These are phyloP conservation scores for Musca domestica DNA, from an alignment of 1,140 invertebrate species.

Conservation along the genomic window DNA sequence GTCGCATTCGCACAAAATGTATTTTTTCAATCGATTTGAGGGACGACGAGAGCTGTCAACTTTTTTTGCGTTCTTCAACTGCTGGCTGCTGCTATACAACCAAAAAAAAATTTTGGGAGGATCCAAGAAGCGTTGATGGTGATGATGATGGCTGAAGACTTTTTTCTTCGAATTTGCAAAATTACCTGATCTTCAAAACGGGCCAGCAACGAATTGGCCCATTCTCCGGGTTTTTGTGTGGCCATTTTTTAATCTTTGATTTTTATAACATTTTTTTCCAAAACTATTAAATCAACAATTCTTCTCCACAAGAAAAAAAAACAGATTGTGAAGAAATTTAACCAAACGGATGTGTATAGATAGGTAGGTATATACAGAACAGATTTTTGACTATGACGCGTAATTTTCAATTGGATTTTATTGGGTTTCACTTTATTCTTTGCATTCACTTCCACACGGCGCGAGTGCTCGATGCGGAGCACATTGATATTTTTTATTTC, in stretches of 20 bases:
- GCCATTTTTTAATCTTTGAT: slow-evolving; percentile 64
- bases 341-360: too few relatives aligned
- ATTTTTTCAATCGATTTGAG: slow-evolving; percentile 28
- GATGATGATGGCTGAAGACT: too few relatives aligned
- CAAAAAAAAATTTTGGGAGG: slow-evolving; percentile 23
- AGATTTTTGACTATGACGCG: too few relatives aligned
- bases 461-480: too few relatives aligned
- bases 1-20: slow-evolving; percentile 16
- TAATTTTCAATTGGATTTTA: too few relatives aligned
- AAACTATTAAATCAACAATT: slow-evolving; percentile 15
- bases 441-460: too few relatives aligned
- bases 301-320: slow-evolving; percentile 24
- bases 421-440: too few relatives aligned
- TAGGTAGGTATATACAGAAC: too few relatives aligned
- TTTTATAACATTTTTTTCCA: slow-evolving; percentile 29
- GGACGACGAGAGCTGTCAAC: background rate
- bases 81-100: background rate
- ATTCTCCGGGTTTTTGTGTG: slow-evolving; percentile 95
- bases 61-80: slow-evolving; percentile 29
- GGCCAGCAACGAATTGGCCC: slow-evolving; percentile 89
- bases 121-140: background rate
- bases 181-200: slow-evolving; percentile 95
- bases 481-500: too few relatives aligned
- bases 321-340: too few relatives aligned
- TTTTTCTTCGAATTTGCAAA: slow-evolving; percentile 23